Evolutionary conservation across 2,113 vertebrate genomes (phyloP).

Genomic region (Tragelaphus strepsiceros): DNA sequence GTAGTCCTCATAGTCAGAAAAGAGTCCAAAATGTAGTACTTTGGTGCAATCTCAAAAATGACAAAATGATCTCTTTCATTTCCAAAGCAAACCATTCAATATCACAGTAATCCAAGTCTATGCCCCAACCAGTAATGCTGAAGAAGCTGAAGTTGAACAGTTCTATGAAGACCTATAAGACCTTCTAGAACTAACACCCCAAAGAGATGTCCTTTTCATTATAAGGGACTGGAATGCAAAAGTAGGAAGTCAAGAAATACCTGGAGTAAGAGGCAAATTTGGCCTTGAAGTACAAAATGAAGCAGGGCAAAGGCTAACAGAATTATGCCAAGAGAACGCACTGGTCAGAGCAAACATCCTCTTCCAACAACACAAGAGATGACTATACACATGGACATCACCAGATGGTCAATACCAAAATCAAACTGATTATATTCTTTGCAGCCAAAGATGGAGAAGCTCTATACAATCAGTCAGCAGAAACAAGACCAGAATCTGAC

Average conservation of each 20-base stretch:
- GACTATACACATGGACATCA: neutral
- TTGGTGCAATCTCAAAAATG: neutral
- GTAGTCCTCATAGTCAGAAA: neutral
- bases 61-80: neutral
- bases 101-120: neutral
- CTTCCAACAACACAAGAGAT: neutral
- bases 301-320: neutral
- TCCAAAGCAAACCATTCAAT: neutral
- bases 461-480: neutral
- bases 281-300: neutral
- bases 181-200: neutral
- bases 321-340: rapidly evolving
- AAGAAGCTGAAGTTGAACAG: neutral
- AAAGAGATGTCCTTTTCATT: neutral
- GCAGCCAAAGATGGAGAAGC: neutral
- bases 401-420: neutral
- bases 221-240: neutral
- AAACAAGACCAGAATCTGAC: neutral
- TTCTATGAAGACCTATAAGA: neutral
- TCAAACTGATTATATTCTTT: neutral
- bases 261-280: neutral
- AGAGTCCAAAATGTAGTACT: neutral
- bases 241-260: neutral
- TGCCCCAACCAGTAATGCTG: neutral
- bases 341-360: neutral